Conservation (phyloP, 2,113 vertebrate species). For the Blennius ocellaris region DNA sequence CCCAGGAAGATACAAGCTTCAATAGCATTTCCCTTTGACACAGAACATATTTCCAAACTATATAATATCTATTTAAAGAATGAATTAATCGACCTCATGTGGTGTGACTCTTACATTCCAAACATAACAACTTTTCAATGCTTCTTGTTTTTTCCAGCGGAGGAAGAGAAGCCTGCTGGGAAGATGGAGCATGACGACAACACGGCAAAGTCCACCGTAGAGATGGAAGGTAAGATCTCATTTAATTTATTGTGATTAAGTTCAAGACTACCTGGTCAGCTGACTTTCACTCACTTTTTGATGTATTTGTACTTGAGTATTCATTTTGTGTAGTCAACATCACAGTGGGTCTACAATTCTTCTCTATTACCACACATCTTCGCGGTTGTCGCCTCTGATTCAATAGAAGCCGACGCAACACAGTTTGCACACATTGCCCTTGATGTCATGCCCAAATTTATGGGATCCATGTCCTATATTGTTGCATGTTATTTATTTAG, state of each 20-base stretch:
- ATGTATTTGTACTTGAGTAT: constrained; percentile 33
- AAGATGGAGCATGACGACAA: constrained; percentile 37
- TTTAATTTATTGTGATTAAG: constrained; percentile 35
- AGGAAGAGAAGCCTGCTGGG: constrained; percentile 44
- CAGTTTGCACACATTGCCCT: too few relatives aligned
- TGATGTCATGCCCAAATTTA: too few relatives aligned
- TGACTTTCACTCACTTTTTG: constrained; percentile 30
- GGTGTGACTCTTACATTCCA: background rate
- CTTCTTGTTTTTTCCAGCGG: constrained; percentile 32
- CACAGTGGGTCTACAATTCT: background rate
- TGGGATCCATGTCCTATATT: too few relatives aligned
- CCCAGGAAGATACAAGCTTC: too few relatives aligned
- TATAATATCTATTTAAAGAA: too few relatives aligned
- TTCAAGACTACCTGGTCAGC: constrained; percentile 37
- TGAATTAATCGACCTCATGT: constrained; percentile 1
- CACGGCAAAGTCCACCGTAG: constrained; percentile 37
- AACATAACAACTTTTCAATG: constrained; percentile 11
- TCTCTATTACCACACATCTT: too few relatives aligned
- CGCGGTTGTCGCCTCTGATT: too few relatives aligned
- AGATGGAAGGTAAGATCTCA: constrained; percentile 71
- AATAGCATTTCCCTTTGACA: too few relatives aligned
- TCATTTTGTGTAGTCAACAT: constrained; percentile 14
- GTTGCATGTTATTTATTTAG: too few relatives aligned
- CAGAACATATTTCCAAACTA: too few relatives aligned
- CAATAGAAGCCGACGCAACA: too few relatives aligned